Evolutionary conservation across 2,113 vertebrate genomes (phyloP), one percentile per base, ranked within the genome.

Genomic region (Beaufortia kweichowensis): DNA sequence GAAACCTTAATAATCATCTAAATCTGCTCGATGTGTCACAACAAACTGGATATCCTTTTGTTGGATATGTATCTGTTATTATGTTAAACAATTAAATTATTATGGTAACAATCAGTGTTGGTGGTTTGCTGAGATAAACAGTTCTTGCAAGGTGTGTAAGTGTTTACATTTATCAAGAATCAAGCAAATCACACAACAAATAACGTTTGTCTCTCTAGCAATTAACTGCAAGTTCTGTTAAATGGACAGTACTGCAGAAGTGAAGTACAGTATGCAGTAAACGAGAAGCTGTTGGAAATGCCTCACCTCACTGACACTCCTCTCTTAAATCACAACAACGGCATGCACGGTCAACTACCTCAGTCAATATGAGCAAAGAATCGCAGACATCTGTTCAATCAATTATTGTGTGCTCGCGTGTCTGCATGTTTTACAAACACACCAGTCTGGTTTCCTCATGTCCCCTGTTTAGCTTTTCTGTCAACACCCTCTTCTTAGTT

Each of bases 391-490:
- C 65, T 66, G 50, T 33, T 21, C 33, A 65, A 19, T 68, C 12
- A 41, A 19, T 71, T 55, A 69, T 6, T 29, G 15, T 48, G 63
- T 26, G n/a, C 12, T 1, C n/a, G 19, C 17, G 78, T 26, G 64
- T 31, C 24, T 56, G 77, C 35, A 39, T 62, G 6, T 33, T 80
- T 59, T 39, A 23, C 41, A 48, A 50, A 77, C 60, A 41, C 61
- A 77, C 61, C 53, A 41, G 53, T 69, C 68, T 0, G n/a, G 75
- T 77, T 76, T 71, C 23, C 3, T 28, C 19, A 8, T 28, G 33
- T 67, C n/a, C 53, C 55, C 2, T 28, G 14, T 56, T n/a, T 41
- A 28, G 24, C 70, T 35, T 76, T 29, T 48, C 31, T 43, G 79
- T 65, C 75, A 50, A 65, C 65, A 60, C 9, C 28, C 48, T 71